Conservation (phyloP, 1,140 invertebrate species). For the Saxidomus purpurata region DNA sequence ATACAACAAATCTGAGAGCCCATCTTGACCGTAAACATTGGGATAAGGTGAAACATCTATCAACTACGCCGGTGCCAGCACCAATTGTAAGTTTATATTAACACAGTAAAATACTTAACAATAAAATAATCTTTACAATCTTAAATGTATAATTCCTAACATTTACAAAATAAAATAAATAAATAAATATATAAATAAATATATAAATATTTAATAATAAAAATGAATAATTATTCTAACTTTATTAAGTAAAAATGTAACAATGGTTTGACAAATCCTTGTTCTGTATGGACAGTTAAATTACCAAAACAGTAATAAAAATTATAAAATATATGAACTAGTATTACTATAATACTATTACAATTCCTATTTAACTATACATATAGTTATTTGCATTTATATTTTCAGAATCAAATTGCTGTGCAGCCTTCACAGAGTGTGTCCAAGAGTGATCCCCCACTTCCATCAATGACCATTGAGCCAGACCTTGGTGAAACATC, state of each 20-base stretch:
- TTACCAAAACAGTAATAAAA: neutral
- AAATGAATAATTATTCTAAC: no score
- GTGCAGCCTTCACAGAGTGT: neutral
- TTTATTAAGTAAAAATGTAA: no score
- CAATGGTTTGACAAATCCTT: neutral
- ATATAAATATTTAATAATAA: neutral
- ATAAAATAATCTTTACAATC: no score
- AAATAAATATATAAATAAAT: neutral
- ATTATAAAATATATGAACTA: neutral
- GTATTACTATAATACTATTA: neutral
- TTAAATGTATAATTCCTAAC: no score
- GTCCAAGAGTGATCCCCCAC: neutral
- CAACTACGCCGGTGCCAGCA: no score
- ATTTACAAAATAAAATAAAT: no score
- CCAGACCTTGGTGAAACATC: neutral
- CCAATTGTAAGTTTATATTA: no score
- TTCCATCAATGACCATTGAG: neutral
- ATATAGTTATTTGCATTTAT: neutral
- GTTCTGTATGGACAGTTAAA: neutral
- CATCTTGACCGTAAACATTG: no score
- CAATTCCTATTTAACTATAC: neutral
- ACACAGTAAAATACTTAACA: no score
- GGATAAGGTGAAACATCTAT: no score
- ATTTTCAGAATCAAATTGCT: neutral
- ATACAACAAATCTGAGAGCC: no score